Conservation (phyloP, 1,140 invertebrate genomes). For the Archivesica marissinica region DNA sequence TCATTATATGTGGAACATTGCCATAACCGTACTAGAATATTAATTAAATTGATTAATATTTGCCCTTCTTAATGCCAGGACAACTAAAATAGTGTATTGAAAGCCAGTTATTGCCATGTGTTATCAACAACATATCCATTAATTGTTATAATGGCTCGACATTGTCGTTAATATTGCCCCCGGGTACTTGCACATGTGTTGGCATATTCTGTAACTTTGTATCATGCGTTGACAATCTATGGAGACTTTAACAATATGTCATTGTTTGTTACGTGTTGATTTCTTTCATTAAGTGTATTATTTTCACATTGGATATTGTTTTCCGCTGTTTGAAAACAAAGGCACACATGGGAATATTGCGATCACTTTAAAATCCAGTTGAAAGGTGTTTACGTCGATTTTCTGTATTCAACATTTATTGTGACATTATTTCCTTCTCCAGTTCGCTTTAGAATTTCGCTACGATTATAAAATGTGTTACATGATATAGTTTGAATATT, state of each 20-base stretch:
- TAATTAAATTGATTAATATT: not conserved
- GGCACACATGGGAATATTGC: too few relatives aligned
- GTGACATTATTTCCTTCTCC: too few relatives aligned
- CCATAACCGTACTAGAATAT: not conserved
- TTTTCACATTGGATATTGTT: not conserved
- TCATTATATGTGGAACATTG: not conserved
- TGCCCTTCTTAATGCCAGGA: not conserved
- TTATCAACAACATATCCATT: constrained; percentile 5
- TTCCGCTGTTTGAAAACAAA: too few relatives aligned
- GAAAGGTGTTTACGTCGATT: too few relatives aligned
- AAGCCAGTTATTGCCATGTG: not conserved
- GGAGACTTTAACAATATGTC: not conserved
- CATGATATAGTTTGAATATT: too few relatives aligned
- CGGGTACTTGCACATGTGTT: not conserved
- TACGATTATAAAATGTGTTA: too few relatives aligned
- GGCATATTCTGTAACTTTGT: not conserved
- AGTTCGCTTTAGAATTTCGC: too few relatives aligned
- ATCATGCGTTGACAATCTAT: not conserved
- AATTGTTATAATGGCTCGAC: too few relatives aligned
- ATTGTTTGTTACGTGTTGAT: not conserved
- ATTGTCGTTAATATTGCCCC: not conserved
- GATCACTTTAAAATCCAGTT: too few relatives aligned
- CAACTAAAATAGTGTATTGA: constrained; percentile 4
- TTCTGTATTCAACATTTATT: too few relatives aligned
- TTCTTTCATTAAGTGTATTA: not conserved